A percentile compares a stretch with the other conserved stretches of the same genome.
Conservation (phyloP, 2,113 vertebrate genomes). For the Cygnus buccinator region DNA sequence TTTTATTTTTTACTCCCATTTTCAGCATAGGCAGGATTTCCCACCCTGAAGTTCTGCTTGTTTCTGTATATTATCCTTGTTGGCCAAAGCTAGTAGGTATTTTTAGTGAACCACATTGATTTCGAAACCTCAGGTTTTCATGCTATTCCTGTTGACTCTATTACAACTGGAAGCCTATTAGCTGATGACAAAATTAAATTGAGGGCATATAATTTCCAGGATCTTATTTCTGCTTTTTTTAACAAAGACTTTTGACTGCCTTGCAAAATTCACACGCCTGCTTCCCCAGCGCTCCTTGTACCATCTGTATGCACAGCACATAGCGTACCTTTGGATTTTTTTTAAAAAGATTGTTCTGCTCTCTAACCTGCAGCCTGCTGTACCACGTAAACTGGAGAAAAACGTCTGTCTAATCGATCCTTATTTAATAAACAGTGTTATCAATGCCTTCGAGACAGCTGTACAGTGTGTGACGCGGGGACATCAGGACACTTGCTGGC, state of each 20-base stretch:
- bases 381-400: neutral
- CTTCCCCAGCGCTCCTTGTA: neutral
- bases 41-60: neutral
- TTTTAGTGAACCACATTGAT: neutral
- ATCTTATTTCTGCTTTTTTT: neutral
- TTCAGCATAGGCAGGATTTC: neutral
- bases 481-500: slow-evolving; percentile 35
- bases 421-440: slow-evolving; percentile 62
- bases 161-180: neutral
- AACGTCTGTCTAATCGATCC: slow-evolving; percentile 40
- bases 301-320: neutral
- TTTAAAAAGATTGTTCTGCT: neutral
- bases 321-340: neutral
- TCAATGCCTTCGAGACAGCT: slow-evolving; percentile 46
- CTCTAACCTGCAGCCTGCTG: neutral
- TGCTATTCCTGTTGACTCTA: neutral
- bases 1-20: neutral
- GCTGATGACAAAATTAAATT: slow-evolving; percentile 7
- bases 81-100: neutral
- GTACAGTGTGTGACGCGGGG: neutral
- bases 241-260: neutral
- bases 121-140: neutral
- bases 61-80: neutral
- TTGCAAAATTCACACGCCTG: neutral
- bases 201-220: neutral